Evolutionary conservation across 2,113 vertebrate genomes (phyloP).

Genomic region (Mus musculus): DNA sequence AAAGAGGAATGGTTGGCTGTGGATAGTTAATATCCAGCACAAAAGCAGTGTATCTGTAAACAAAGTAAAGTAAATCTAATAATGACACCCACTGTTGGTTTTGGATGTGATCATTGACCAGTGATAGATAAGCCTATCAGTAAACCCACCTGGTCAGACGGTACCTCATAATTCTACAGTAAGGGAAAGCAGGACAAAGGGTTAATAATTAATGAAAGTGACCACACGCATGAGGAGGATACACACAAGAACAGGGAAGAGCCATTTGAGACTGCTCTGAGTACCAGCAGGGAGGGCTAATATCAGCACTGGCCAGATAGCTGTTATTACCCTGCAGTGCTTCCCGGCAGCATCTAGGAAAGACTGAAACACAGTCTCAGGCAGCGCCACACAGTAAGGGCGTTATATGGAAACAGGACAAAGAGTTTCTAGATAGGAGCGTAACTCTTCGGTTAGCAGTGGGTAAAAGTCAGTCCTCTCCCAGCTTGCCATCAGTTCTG

Average conservation of each 20-base stretch:
- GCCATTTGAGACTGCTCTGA: background rate
- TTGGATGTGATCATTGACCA: slow-evolving; percentile 15
- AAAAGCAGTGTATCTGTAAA: slow-evolving; percentile 45
- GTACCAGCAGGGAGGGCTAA: background rate
- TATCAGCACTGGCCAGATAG: background rate
- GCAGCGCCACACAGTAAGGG: slow-evolving; percentile 33
- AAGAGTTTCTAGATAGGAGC: slow-evolving; percentile 38
- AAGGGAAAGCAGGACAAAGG: slow-evolving; percentile 14
- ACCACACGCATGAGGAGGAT: background rate
- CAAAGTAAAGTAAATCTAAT: slow-evolving; percentile 52
- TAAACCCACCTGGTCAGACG: slow-evolving; percentile 46
- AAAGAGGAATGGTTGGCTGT: background rate
- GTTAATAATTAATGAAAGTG: slow-evolving; percentile 45
- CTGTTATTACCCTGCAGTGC: slow-evolving; percentile 32
- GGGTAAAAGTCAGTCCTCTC: slow-evolving; percentile 32
- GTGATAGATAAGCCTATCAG: slow-evolving; percentile 42
- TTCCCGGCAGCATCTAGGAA: slow-evolving; percentile 43
- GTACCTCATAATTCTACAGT: background rate
- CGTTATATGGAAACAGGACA: slow-evolving; percentile 31
- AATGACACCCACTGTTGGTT: background rate
- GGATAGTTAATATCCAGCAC: slow-evolving; percentile 43
- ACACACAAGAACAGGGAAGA: slow-evolving; percentile 23
- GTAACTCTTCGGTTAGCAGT: slow-evolving; percentile 40
- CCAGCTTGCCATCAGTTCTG: background rate
- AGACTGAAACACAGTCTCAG: slow-evolving; percentile 59